Conservation (phyloP, 2,797 vertebrate species). For the Sphenodon punctatus region DNA sequence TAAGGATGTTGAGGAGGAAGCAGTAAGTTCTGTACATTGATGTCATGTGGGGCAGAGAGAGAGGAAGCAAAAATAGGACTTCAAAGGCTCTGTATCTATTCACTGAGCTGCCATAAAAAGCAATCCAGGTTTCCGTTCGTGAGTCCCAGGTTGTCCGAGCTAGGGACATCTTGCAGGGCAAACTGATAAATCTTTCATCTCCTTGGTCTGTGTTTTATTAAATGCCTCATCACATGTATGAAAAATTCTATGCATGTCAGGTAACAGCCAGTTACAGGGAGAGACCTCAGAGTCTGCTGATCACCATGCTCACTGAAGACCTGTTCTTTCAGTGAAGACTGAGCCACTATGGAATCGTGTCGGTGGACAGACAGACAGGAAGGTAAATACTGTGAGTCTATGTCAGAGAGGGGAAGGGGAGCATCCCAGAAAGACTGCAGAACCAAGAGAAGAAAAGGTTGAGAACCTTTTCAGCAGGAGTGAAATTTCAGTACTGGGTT, state of each 20-base stretch:
- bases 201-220: slow-evolving; percentile 58
- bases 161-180: slow-evolving; percentile 62
- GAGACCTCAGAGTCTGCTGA: slow-evolving; percentile 5
- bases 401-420: not conserved
- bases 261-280: not conserved
- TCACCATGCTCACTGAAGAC: not conserved
- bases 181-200: slow-evolving; percentile 69
- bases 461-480: not conserved
- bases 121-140: slow-evolving; percentile 64
- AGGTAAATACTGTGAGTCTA: not conserved
- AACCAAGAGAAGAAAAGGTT: not conserved
- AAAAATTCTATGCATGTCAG: slow-evolving; percentile 33
- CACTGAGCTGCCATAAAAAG: slow-evolving; percentile 57
- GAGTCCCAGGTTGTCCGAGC: slow-evolving; percentile 50
- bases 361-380: no score
- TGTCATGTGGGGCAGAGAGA: not conserved
- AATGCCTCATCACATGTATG: slow-evolving; percentile 53
- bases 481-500: not conserved
- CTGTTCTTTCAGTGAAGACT: not conserved
- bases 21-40: fast-evolving
- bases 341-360: not conserved
- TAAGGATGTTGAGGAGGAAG: not conserved
- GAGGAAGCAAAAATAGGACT: slow-evolving; percentile 3
- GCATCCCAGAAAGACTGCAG: not conserved
- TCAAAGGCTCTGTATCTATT: slow-evolving; percentile 59